Base-by-base conservation (phyloP, 2,113 vertebrate species). In the Oreochromis niloticus region DNA sequence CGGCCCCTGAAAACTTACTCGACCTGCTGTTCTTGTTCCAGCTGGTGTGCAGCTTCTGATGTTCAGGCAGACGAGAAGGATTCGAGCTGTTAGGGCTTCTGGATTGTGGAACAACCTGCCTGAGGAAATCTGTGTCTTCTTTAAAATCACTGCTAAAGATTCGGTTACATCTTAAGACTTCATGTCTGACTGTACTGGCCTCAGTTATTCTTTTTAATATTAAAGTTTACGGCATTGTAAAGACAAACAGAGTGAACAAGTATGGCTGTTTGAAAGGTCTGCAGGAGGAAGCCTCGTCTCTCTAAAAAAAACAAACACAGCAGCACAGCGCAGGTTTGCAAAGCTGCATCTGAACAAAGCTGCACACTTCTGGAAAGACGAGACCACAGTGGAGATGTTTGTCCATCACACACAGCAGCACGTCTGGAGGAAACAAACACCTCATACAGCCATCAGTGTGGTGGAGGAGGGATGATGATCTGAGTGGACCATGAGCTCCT, bases 361-460 rank as follows among this genome's bases (percentile, higher is more conserved):
- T 19, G 7, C 48, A 9, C 16, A 19, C 48, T 52, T 7, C 48
- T 50, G 48, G 17, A 50, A 19, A 50, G 48, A 9, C 4, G 7
- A 50, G 16, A 19, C 48, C 48, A 50, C 48, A 50, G 16, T 50
- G 46, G 46, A 50, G 16, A 50, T 50, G 16, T 50, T 50, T 4
- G 7, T 50, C 46, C 16, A 8, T 50, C 46, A 8, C 7, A 7
- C 46, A 48, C 46, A 16, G 46, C 6, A 10, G 24, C 52, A 10
- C 6, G 0, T 0, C n/a, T 55, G 52, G n/a, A 55, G 54, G 54
- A 55, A 55, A 22, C n/a, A 12, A 22, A 55, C 3, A 6, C 52
- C 10, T 55, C 52, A 0, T 55, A 2, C n/a, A 2, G 52, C 52
- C 0, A 10, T 12, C 52, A 55, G n/a, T 10, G 11, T 5, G 5